Evolutionary conservation across 2,888 invertebrate species (phyloP).

Genomic region (Pammene fasciana): DNA sequence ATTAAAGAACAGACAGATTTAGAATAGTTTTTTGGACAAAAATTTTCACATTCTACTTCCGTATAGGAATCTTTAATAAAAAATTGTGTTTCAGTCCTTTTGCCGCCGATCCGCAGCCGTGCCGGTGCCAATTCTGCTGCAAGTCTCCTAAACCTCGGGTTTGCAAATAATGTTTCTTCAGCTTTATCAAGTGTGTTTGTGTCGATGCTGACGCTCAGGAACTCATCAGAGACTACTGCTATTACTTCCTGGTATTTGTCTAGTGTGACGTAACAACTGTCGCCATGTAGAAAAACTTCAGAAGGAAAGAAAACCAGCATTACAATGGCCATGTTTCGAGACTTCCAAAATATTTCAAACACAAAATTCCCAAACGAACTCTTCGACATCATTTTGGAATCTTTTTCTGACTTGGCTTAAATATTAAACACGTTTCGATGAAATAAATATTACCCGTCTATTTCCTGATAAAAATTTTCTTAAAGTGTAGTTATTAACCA

Average conservation of each 20-base stretch:
- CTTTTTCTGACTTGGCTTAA: conserved; percentile 20
- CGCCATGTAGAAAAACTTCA: conserved; percentile 42
- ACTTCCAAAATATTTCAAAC: conserved; percentile 59
- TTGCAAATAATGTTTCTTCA: conserved; percentile 62
- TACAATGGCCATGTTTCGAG: conserved; percentile 60
- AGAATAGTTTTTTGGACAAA: conserved; percentile 57
- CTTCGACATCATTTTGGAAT: conserved; percentile 67
- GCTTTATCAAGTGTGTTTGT: conserved; percentile 70
- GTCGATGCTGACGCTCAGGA: conserved; percentile 84
- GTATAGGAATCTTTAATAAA: conserved; percentile 72
- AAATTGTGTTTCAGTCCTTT: conserved; percentile 86
- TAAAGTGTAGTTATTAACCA: too few species aligned
- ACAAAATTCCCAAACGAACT: conserved; percentile 67
- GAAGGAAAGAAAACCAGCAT: conserved; percentile 51
- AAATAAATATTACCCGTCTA: too few species aligned
- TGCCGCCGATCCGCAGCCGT: conserved; percentile 87
- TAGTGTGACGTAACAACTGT: conserved; percentile 67
- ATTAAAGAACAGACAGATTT: conserved; percentile 65
- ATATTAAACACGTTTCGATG: too few species aligned
- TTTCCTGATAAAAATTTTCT: too few species aligned
- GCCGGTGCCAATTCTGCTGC: conserved; percentile 85
- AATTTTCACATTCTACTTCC: conserved; percentile 51
- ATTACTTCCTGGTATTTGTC: conserved; percentile 58
- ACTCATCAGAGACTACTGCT: conserved; percentile 71
- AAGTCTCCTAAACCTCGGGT: conserved; percentile 63